Base-by-base conservation (phyloP, 2,888 invertebrate genomes). In the Drosophila kuntzei region DNA sequence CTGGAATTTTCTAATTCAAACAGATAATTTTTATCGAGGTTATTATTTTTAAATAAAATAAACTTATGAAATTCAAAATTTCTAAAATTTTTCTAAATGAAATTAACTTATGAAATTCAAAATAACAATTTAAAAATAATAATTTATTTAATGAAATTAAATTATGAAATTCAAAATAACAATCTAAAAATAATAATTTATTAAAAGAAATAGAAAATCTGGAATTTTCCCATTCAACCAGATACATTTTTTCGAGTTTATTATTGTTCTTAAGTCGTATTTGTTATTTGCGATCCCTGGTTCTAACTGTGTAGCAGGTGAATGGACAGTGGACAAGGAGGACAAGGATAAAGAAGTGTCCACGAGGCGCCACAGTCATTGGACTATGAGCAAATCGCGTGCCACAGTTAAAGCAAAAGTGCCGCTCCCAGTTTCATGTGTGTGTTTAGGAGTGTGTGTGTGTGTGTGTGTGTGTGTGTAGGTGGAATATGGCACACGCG, bases 321-420 rank as follows among this genome's bases (percentile, higher is more conserved):
- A 20, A 16, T 9, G 53, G 20, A 29, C 39, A n/a, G 22, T 36
- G 36, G 36, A 3, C 37, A 37, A 16, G 4, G 18, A 32, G 37
- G 16, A 16, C 37, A 37, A 37, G 39, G 18, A 11, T 9, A 58
- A 49, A 20, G 14, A 18, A 4, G 12, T 47, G 59, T 57, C 59
- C 46, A 22, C 22, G 36, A 57, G 80, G 80, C 78, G 80, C 80
- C 76, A 61, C 22, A 34, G 11, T 46, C 3, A 16, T 32, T n/a
- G n/a, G 49, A 51, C 71, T 76, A 83, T 74, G 83, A 74, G 83
- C 67, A 16, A 79, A 86, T 83, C 84, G 83, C 83, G 80, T 83
- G 83, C 79, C 64, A 37, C 44, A 46, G 44, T 20, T 37, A 27
- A 41, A 47, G 39, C 57, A 50, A 67, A 67, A 37, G 20, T 62